A percentile compares a stretch with the other conserved stretches of the same genome.
These are phyloP conservation scores for Sarcophaga variegata DNA, from an alignment of 2,888 invertebrate species.

Conservation along the genomic window DNA sequence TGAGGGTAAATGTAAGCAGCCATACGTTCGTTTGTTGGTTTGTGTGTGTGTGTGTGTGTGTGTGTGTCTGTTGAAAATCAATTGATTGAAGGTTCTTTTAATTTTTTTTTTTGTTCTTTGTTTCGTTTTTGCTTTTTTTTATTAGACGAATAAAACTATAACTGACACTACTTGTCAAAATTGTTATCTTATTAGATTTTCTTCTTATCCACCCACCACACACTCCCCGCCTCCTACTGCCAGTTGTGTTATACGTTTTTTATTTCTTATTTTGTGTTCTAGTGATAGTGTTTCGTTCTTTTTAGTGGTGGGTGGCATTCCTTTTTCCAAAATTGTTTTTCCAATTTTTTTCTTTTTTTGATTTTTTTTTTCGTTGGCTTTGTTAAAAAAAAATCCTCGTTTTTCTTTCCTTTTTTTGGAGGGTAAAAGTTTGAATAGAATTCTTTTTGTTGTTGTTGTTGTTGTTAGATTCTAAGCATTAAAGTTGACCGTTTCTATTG, in stretches of 20 bases:
- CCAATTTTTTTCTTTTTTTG: not conserved
- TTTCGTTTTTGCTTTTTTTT: not conserved
- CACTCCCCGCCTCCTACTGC: not conserved
- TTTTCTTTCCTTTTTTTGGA: not conserved
- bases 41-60: not conserved
- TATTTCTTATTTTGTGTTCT: not conserved
- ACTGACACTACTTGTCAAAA: constrained; percentile 67
- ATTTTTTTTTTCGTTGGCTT: not conserved
- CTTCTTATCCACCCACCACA: not conserved
- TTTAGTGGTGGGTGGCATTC: not conserved
- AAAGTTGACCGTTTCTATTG: not conserved
- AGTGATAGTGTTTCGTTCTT: not conserved
- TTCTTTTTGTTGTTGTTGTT: not conserved
- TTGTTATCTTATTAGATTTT: constrained; percentile 60
- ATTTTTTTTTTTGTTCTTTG: too few relatives aligned
- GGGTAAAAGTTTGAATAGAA: constrained; percentile 9
- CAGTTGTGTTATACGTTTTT: not conserved
- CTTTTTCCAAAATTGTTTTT: constrained; percentile 3
- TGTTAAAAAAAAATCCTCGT: not conserved
- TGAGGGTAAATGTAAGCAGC: not conserved
- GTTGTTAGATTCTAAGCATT: not conserved
- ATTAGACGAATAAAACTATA: constrained; percentile 62
- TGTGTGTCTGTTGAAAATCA: constrained; percentile 47
- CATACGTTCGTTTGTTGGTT: not conserved
- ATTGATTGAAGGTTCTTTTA: constrained; percentile 56